Conservation (phyloP, 2,797 vertebrate species). For the Adelosebastes latens region DNA sequence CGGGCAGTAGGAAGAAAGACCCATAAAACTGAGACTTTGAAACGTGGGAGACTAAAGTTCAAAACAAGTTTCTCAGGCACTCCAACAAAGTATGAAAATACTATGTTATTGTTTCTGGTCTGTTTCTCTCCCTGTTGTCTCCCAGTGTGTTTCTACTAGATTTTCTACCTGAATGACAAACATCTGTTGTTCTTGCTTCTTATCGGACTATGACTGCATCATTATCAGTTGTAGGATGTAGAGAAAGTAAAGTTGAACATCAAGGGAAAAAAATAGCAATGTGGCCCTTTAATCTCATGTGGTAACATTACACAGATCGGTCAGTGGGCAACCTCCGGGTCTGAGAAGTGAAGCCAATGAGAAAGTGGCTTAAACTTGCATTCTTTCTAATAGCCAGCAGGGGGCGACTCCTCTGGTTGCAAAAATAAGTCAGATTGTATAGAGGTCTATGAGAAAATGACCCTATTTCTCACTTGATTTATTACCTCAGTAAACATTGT, state of each 20-base stretch:
- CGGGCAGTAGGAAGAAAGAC: conserved; percentile 12
- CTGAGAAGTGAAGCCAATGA: no score
- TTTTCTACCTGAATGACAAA: not conserved
- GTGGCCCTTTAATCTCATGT: not conserved
- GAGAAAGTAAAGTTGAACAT: not conserved
- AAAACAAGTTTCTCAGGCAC: conserved; percentile 3
- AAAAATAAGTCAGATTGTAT: no score
- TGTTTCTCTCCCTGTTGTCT: not conserved
- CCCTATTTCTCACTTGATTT: no score
- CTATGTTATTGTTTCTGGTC: not conserved
- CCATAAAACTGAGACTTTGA: not conserved
- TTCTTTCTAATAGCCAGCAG: no score
- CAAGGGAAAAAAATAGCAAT: not conserved
- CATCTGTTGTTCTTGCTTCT: not conserved
- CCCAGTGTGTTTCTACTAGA: not conserved
- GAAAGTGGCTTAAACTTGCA: no score
- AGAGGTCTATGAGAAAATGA: no score
- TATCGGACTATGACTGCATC: not conserved
- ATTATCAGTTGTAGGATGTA: not conserved
- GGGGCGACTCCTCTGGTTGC: no score
- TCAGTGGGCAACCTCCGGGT: no score
- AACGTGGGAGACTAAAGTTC: not conserved
- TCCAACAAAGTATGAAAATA: not conserved
- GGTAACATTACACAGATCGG: not conserved
- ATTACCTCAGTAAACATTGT: no score